Base-by-base conservation (phyloP, 2,113 vertebrate genomes). In the Microcebus jonahi region DNA sequence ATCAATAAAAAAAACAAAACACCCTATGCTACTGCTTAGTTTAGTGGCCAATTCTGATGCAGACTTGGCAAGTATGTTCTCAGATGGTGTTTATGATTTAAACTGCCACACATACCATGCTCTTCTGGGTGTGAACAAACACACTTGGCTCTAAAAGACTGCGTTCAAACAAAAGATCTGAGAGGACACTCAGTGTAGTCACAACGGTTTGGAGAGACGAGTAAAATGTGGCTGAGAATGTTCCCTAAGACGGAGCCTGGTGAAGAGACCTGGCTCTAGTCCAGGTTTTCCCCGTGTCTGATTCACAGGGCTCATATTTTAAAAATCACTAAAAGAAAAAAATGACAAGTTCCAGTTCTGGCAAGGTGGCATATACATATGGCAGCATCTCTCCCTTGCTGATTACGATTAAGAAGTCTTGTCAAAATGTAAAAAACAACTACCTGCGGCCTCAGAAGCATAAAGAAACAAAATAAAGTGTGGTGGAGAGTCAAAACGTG, bases 91-190 rank as follows among this genome's bases (percentile, higher is more conserved):
- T 97, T 94, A 88, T 70, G 89, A 97, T 96, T 96, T 79, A 94
- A 95, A 90, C 91, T 90, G 88, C 93, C 81, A 65, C 70, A 61
- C 57, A 81, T 42, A 85, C 42, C 85, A 88, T 79, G 90, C 50
- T 97, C 91, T 79, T 96, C 48, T 48, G 92, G 92, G 86, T 97
- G 95, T 91, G 90, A 97, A 95, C 96, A 96, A 95, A 96, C 92
- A 96, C 67, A 63, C 83, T 86, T 91, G 96, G 96, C 91, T 90
- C 88, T 77, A 15, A 83, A 77, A 80, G 76, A n/a, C 84, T 45
- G 76, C 17, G 0, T 95, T 48, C 50, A 34, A 68, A 95, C 88
- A 92, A 88, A 97, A 77, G 97, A 25, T 81, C 76, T 55, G 15
- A 36, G 84, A 84, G 84, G 93, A 89, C 50, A 5, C 53, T 50